Conservation (phyloP, 2,797 vertebrate genomes). For the Pangasius macronema region DNA sequence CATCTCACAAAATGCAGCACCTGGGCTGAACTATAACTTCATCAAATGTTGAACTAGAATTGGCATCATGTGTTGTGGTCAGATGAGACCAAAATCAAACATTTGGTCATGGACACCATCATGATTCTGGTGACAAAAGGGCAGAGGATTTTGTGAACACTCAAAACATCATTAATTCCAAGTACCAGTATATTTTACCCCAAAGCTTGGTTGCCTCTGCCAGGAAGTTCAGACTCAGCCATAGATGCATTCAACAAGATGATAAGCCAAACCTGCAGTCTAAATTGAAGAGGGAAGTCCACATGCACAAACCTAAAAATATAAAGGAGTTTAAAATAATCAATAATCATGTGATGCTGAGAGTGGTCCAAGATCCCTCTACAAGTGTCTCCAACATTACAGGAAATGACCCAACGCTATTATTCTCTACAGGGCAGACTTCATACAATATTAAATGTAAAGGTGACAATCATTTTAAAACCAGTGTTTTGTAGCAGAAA, state of each 20-base stretch:
- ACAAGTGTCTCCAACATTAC: not conserved
- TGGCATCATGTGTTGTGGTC: not conserved
- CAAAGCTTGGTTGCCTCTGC: conserved; percentile 1
- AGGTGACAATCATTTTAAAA: not conserved
- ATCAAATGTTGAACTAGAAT: not conserved
- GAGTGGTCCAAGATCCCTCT: not conserved
- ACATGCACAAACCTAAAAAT: not conserved
- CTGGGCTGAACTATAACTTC: not conserved
- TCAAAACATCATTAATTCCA: not conserved
- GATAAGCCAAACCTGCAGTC: not conserved
- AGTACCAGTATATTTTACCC: not conserved
- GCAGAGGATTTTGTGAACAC: not conserved
- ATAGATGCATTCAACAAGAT: not conserved
- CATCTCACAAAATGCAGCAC: not conserved
- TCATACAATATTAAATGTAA: not conserved
- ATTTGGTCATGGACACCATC: not conserved
- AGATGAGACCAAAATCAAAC: not conserved
- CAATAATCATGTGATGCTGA: not conserved
- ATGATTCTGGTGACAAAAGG: not conserved
- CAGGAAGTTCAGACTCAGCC: not conserved
- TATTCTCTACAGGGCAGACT: not conserved
- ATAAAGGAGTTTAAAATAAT: not conserved
- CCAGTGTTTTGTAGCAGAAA: not conserved
- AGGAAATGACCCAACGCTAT: not conserved
- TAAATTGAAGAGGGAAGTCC: not conserved